Conservation (phyloP, 2,113 vertebrate genomes). For the Oncorhynchus mykiss region DNA sequence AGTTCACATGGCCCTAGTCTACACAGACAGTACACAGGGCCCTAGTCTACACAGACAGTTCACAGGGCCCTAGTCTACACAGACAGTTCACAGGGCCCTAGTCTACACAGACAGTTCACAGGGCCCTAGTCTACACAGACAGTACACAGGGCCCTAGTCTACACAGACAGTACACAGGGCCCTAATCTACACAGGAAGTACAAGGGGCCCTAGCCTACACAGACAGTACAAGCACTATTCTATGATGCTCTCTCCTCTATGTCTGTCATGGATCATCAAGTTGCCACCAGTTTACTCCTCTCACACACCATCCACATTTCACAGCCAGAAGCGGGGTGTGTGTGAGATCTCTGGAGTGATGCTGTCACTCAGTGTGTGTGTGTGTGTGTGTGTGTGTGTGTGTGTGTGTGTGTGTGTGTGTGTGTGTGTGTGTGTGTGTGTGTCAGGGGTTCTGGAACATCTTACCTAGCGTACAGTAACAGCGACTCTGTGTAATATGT, state of each 20-base stretch:
- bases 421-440: constrained; percentile 1
- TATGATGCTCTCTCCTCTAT: not conserved
- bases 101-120: no score
- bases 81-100: no score
- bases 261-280: constrained; percentile 49
- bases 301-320: constrained; percentile 68
- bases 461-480: constrained; percentile 47
- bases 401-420: constrained; percentile 26
- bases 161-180: no score
- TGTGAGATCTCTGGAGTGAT: constrained; percentile 46
- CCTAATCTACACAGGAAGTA: no score
- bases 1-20: no score
- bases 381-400: constrained; percentile 21
- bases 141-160: no score
- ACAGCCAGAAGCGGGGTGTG: constrained; percentile 31
- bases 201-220: no score
- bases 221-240: not conserved
- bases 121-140: no score
- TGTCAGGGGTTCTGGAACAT: constrained; percentile 43
- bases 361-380: not conserved
- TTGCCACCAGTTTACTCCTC: constrained; percentile 60
- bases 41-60: no score
- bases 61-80: no score
- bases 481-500: constrained; percentile 24
- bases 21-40: no score